Conservation (phyloP, 2,888 invertebrate species). For the Trachelus iudaicus region DNA sequence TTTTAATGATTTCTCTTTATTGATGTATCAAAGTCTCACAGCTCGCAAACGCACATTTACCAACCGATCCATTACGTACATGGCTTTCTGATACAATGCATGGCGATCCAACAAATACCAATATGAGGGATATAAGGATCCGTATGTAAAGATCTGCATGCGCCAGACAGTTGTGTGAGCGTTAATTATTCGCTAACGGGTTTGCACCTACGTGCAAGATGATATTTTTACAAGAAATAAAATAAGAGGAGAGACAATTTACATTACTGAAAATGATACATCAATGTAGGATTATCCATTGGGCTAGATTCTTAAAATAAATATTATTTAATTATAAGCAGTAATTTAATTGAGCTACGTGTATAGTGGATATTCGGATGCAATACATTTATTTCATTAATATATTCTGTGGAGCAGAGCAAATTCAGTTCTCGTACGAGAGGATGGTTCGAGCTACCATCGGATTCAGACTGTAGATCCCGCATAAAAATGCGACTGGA, state of each 20-base stretch:
- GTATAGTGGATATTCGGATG: background rate
- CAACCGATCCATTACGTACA: background rate
- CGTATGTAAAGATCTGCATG: background rate
- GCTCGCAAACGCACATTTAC: background rate
- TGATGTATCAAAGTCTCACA: background rate
- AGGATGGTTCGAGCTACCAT: conserved; percentile 80
- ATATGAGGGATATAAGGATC: background rate
- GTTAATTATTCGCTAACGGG: background rate
- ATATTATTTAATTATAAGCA: background rate
- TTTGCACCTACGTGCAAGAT: background rate
- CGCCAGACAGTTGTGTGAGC: background rate
- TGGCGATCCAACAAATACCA: background rate
- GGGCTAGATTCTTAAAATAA: background rate
- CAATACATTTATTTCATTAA: background rate
- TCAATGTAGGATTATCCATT: background rate
- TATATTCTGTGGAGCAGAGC: conserved; percentile 68
- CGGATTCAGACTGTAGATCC: conserved; percentile 68
- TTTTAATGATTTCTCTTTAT: background rate
- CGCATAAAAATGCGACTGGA: conserved; percentile 73
- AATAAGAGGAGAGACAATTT: background rate
- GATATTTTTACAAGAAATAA: background rate
- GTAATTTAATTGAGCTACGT: background rate
- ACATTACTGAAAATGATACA: background rate
- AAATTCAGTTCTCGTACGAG: conserved; percentile 86
- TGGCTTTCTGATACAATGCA: background rate